These are phyloP conservation scores for Balearica regulorum DNA, from an alignment of 2,797 vertebrate species.

Conservation along the genomic window DNA sequence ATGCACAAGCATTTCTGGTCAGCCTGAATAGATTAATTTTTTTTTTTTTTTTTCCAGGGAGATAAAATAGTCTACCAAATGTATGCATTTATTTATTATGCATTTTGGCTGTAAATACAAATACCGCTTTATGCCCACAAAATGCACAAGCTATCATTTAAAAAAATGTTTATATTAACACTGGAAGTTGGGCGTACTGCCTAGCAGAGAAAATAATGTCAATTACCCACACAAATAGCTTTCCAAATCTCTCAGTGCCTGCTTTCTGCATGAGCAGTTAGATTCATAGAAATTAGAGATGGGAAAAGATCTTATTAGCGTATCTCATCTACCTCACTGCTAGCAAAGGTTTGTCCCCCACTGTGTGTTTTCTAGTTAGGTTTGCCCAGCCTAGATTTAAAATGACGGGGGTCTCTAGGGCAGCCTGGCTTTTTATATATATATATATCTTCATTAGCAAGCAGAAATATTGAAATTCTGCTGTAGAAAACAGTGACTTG, in stretches of 20 bases:
- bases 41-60: neutral
- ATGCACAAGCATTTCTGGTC: conserved; percentile 18
- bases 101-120: conserved; percentile 47
- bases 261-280: conserved; percentile 61
- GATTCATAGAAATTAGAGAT: conserved; percentile 54
- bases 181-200: conserved; percentile 49
- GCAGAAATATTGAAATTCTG: neutral
- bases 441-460: neutral
- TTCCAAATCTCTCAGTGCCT: conserved; percentile 48
- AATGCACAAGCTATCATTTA: conserved; percentile 50
- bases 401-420: neutral
- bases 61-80: conserved; percentile 28
- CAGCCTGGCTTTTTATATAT: neutral
- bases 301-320: conserved; percentile 36
- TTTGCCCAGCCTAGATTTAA: neutral
- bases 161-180: conserved; percentile 65
- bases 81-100: conserved; percentile 11
- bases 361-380: neutral
- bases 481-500: neutral
- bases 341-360: neutral
- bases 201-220: conserved; percentile 68
- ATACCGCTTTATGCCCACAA: conserved; percentile 14
- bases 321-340: conserved; percentile 13
- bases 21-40: neutral
- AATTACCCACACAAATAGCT: conserved; percentile 72